A percentile compares a stretch with the other conserved stretches of the same genome.
These are phyloP conservation scores for Dallia pectoralis DNA, from an alignment of 2,797 vertebrate genomes.

Conservation along the genomic window DNA sequence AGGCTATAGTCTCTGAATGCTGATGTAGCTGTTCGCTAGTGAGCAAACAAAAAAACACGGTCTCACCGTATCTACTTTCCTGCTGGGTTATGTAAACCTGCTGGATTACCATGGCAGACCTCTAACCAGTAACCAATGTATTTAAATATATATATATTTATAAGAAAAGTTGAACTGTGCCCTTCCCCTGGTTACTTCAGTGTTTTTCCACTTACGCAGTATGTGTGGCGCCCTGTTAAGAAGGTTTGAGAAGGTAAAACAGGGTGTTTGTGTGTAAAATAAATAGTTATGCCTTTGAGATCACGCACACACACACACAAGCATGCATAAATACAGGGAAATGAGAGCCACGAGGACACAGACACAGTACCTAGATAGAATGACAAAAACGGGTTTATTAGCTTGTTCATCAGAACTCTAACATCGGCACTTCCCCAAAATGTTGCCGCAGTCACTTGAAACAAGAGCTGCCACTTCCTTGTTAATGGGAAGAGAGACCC, in stretches of 20 bases:
- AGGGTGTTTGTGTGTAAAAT: not conserved
- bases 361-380: not conserved
- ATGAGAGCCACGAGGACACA: not conserved
- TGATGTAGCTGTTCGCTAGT: constrained; percentile 41
- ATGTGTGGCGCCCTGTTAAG: too few species aligned
- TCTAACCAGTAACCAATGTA: not conserved
- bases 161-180: too few species aligned
- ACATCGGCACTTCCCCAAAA: not conserved
- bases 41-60: constrained; percentile 34
- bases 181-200: too few species aligned
- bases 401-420: not conserved
- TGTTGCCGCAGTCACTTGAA: not conserved
- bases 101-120: constrained; percentile 9
- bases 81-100: constrained; percentile 14
- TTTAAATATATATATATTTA: not conserved
- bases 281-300: not conserved
- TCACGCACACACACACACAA: not conserved
- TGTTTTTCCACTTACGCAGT: too few species aligned
- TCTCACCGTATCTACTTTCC: not conserved
- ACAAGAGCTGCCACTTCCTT: not conserved
- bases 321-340: not conserved
- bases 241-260: not conserved
- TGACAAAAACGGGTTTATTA: not conserved
- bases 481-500: not conserved
- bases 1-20: constrained; percentile 52